Conservation (phyloP, 2,888 invertebrate species). For the Trissolcus brochymenae region DNA sequence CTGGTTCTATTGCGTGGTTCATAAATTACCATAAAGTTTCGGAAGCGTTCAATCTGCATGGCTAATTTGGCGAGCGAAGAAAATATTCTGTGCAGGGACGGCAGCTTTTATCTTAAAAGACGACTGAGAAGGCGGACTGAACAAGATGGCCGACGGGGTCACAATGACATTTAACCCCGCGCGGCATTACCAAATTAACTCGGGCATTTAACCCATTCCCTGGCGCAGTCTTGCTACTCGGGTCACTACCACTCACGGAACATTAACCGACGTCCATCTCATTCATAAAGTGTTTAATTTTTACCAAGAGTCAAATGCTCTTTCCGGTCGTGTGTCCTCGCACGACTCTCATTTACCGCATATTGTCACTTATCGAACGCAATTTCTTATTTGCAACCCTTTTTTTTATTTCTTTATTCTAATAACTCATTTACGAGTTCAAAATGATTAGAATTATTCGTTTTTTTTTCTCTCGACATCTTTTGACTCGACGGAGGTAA, state of each 20-base stretch:
- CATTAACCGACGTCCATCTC: slow-evolving; percentile 56
- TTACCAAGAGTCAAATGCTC: slow-evolving; percentile 64
- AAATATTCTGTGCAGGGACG: slow-evolving; percentile 30
- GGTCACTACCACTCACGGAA: slow-evolving; percentile 44
- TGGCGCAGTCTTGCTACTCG: slow-evolving; percentile 45
- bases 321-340: slow-evolving; percentile 63
- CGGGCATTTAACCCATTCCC: slow-evolving; percentile 69
- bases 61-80: slow-evolving; percentile 41
- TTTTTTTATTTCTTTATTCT: background rate
- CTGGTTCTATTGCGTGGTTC: slow-evolving; percentile 7
- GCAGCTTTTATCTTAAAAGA: slow-evolving; percentile 27
- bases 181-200: slow-evolving; percentile 71
- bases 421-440: too few relatives aligned
- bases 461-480: too few relatives aligned
- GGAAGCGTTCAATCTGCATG: slow-evolving; percentile 52
- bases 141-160: slow-evolving; percentile 62
- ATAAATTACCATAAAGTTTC: slow-evolving; percentile 33
- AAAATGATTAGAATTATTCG: too few relatives aligned
- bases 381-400: slow-evolving; percentile 11
- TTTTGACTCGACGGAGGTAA: too few relatives aligned
- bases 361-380: slow-evolving; percentile 25
- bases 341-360: background rate
- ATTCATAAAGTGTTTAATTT: slow-evolving; percentile 69
- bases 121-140: slow-evolving; percentile 45
- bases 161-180: slow-evolving; percentile 70